These are phyloP conservation scores for Numenius arquata DNA, from an alignment of 2,113 vertebrate genomes.

Conservation along the genomic window DNA sequence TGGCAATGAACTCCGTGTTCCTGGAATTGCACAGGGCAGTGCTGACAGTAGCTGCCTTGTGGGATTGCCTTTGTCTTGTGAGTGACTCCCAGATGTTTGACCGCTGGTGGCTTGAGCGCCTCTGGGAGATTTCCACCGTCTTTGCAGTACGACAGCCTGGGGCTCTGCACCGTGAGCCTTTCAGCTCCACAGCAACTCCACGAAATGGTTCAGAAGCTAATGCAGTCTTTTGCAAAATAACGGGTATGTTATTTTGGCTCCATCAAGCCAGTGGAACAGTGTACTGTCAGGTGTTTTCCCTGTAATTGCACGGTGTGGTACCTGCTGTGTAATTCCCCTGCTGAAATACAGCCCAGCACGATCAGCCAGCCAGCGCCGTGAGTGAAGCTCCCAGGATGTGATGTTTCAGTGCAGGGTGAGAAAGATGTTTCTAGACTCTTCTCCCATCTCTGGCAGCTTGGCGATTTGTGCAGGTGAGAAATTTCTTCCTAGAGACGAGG, in stretches of 20 bases:
- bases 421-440: background rate
- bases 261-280: background rate
- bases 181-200: fast-evolving
- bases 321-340: background rate
- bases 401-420: background rate
- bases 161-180: background rate
- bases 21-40: background rate
- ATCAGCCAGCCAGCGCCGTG: fast-evolving
- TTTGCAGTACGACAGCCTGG: background rate
- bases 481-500: background rate
- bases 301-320: background rate
- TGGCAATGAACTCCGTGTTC: background rate
- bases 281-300: background rate
- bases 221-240: background rate
- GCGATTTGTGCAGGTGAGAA: background rate
- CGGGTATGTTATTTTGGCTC: background rate
- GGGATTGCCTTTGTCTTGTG: background rate
- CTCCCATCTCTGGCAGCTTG: background rate
- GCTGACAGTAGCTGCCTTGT: background rate
- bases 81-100: background rate
- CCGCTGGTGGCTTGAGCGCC: background rate
- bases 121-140: background rate
- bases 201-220: background rate
- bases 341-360: background rate
- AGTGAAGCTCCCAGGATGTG: background rate